Conservation (phyloP, 2,797 vertebrate species). For the Amblyopsis hoosieri region DNA sequence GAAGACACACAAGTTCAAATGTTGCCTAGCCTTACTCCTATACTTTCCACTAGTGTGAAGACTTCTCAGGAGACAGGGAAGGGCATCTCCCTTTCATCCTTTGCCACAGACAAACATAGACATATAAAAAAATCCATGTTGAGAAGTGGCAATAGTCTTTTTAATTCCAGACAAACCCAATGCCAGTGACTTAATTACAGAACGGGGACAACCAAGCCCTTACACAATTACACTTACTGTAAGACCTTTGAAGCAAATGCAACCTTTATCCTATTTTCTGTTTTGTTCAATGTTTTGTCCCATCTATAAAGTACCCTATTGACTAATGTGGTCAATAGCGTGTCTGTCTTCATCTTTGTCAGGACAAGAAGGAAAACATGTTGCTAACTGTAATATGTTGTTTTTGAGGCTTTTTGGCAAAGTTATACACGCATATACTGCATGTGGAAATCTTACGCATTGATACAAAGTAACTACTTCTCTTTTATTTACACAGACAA, state of each 20-base stretch:
- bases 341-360: constrained; percentile 54
- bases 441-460: not conserved
- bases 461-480: not conserved
- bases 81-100: constrained; percentile 73
- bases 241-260: constrained; percentile 77
- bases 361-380: constrained; percentile 35
- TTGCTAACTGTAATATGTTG: constrained; percentile 18
- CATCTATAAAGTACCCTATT: constrained; percentile 69
- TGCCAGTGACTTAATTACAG: constrained; percentile 79
- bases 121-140: constrained; percentile 76
- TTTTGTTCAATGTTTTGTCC: constrained; percentile 72
- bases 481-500: not conserved
- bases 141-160: constrained; percentile 77
- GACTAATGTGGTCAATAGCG: constrained; percentile 70
- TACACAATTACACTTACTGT: constrained; percentile 78
- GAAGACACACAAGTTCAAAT: constrained; percentile 64
- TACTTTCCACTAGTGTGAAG: constrained; percentile 67
- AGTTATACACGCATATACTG: constrained; percentile 4
- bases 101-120: constrained; percentile 80
- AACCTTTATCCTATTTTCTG: constrained; percentile 72
- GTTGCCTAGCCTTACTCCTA: constrained; percentile 49
- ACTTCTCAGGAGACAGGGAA: constrained; percentile 69
- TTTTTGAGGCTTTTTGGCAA: constrained; percentile 14
- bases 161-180: constrained; percentile 78
- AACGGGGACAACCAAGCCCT: constrained; percentile 74